Base-by-base conservation (phyloP, 2,888 invertebrate species). In the Tiliacea aurago region DNA sequence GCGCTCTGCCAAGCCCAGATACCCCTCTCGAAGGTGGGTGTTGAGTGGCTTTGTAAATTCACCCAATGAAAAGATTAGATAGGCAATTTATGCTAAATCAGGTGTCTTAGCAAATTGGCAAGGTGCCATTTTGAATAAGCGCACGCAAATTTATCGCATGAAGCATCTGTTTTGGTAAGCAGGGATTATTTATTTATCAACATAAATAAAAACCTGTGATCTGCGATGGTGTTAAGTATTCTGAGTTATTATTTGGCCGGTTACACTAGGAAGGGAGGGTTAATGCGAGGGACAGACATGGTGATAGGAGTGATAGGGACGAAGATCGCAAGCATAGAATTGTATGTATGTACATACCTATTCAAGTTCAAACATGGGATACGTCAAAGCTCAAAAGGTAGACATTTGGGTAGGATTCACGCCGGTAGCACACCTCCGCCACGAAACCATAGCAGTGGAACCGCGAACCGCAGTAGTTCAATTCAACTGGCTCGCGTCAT, bases 21-120 rank as follows among this genome's bases (percentile, higher is more conserved):
- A 68, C 68, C 78, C 77, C 78, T 73, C 74, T 81, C 74, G 65
- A 83, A 83, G 86, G 81, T 80, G 59, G 78, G 64, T 84, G 86
- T 83, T 77, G 79, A 87, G 81, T 84, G 84, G 83, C 81, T 80
- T 80, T 85, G 84, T 80, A 80, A 85, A 84, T 80, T 81, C 78
- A 74, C 64, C 80, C 79, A 86, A 87, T 87, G 86, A 87, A 86
- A 87, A 87, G 86, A 86, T 86, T 83, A 87, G 86, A 87, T 87
- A 81, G 79, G 70, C 70, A 71, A 84, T 84, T 82, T 80, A 87
- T 86, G 86, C 85, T 78, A 84, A 87, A 86, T 84, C 87, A 86
- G 85, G 87, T 86, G 76, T 81, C 68, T 85, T 86, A 67, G 65
- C 77, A 68, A 85, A 86, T 78, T 85, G 87, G 84, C 86, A 51